Conservation (phyloP, 1,140 invertebrate genomes). For the Prorops nasuta region DNA sequence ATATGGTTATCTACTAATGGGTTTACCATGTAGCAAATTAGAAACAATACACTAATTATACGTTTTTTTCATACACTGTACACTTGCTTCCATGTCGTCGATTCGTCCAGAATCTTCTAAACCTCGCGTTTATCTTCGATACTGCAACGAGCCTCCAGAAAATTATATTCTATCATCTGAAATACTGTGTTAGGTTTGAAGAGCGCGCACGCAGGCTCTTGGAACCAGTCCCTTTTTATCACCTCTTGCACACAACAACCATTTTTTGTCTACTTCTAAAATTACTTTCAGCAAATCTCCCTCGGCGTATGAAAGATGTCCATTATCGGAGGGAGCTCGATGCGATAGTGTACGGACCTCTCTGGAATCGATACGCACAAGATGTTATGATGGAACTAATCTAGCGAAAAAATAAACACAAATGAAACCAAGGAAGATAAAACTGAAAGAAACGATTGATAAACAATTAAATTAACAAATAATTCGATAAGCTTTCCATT, state of each 20-base stretch:
- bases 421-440: too few species aligned
- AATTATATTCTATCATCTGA: neutral
- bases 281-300: constrained; percentile 73
- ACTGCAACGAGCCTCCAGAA: too few species aligned
- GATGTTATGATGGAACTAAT: constrained; percentile 27
- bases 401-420: too few species aligned
- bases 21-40: constrained; percentile 21
- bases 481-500: neutral
- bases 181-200: constrained; percentile 48
- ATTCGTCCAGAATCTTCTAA: too few species aligned
- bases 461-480: constrained; percentile 8
- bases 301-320: constrained; percentile 76
- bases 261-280: constrained; percentile 74
- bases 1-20: too few species aligned
- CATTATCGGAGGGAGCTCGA: constrained; percentile 70
- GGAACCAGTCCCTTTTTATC: constrained; percentile 78
- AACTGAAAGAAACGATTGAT: constrained; percentile 15
- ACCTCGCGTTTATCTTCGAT: too few species aligned
- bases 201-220: constrained; percentile 65
- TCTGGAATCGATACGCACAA: constrained; percentile 55
- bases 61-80: constrained; percentile 49
- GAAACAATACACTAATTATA: constrained; percentile 31
- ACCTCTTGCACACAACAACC: constrained; percentile 73
- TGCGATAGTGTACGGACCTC: constrained; percentile 73
- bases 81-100: too few species aligned